These are phyloP conservation scores for Struthio camelus DNA, from an alignment of 2,113 vertebrate species.

Conservation along the genomic window DNA sequence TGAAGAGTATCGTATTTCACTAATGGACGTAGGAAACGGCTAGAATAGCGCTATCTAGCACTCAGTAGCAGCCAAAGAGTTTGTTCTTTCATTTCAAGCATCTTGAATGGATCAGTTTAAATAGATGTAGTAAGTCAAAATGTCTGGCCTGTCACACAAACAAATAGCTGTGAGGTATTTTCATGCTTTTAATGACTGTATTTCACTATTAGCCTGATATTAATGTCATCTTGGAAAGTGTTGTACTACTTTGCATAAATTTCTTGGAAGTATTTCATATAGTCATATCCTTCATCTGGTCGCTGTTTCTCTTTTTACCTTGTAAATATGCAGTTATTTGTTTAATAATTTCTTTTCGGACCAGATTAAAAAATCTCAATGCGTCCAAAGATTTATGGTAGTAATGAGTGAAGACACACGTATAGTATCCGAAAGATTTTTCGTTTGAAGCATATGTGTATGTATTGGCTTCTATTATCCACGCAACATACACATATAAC, in stretches of 20 bases:
- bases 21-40: background rate
- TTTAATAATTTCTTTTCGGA: background rate
- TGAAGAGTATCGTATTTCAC: background rate
- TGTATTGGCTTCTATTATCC: background rate
- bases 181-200: background rate
- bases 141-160: background rate
- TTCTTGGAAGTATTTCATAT: background rate
- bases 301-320: background rate
- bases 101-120: background rate
- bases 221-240: background rate
- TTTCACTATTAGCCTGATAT: background rate
- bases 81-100: background rate
- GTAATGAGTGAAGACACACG: fast-evolving
- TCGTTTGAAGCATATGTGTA: background rate
- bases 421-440: background rate
- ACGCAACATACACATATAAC: background rate
- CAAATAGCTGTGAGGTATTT: background rate
- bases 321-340: background rate
- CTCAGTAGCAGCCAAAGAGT: background rate
- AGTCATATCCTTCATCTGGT: background rate
- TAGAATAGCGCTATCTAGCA: background rate
- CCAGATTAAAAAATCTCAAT: background rate
- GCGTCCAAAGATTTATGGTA: background rate
- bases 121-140: background rate
- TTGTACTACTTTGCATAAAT: background rate